These are phyloP conservation scores for Orthosia cruda DNA, from an alignment of 2,888 invertebrate species.

Conservation along the genomic window DNA sequence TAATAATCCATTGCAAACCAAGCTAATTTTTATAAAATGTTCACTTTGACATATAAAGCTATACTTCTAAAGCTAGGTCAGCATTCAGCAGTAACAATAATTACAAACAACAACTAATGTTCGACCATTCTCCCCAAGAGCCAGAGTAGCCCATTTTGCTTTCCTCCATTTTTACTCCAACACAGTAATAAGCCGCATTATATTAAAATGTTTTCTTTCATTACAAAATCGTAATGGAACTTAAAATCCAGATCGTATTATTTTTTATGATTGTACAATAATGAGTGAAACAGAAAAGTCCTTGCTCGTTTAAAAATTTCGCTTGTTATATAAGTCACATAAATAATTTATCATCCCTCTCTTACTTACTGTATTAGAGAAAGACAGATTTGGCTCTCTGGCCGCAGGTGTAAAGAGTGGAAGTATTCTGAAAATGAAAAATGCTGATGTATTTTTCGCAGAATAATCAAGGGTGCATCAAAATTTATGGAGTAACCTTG, in stretches of 20 bases:
- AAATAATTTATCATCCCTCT: constrained; percentile 42
- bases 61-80: constrained; percentile 37
- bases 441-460: constrained; percentile 51
- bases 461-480: constrained; percentile 44
- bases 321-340: constrained; percentile 33
- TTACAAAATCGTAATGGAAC: constrained; percentile 39
- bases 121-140: constrained; percentile 33
- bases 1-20: neutral
- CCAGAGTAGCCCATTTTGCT: constrained; percentile 30
- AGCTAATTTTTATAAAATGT: constrained; percentile 18
- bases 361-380: neutral
- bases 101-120: constrained; percentile 58
- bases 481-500: constrained; percentile 22
- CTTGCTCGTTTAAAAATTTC: constrained; percentile 40
- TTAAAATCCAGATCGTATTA: constrained; percentile 37
- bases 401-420: constrained; percentile 59
- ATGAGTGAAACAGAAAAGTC: constrained; percentile 33
- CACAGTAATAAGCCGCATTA: constrained; percentile 24
- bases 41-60: constrained; percentile 34
- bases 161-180: constrained; percentile 34
- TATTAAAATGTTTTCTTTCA: constrained; percentile 43
- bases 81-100: constrained; percentile 48
- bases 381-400: constrained; percentile 13
- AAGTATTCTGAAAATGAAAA: constrained; percentile 46
- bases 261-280: constrained; percentile 42